Conservation (phyloP, 1,140 invertebrate genomes). For the Heliconius melpomene region DNA sequence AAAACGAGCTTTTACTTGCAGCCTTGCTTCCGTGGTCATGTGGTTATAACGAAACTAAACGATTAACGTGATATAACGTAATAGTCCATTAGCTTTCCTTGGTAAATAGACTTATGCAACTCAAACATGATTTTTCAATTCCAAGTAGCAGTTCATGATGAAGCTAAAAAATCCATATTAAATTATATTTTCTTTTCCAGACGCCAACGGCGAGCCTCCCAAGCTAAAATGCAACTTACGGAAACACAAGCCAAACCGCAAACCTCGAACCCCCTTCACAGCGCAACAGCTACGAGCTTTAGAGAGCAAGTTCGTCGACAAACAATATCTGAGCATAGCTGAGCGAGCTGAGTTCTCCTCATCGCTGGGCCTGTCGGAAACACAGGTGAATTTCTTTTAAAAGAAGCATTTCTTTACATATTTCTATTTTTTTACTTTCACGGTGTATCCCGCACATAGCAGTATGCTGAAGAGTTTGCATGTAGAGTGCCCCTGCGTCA, state of each 20-base stretch:
- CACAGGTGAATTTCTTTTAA: conserved; percentile 84
- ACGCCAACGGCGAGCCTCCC: conserved; percentile 86
- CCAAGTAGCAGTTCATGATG: not conserved
- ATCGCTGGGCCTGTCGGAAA: conserved; percentile 96
- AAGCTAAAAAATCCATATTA: not conserved
- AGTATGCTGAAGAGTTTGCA: too few relatives aligned
- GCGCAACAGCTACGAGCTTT: conserved; percentile 96
- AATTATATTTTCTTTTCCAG: conserved; percentile 62
- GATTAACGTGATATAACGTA: too few relatives aligned
- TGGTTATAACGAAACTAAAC: too few relatives aligned
- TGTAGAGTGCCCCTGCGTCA: too few relatives aligned
- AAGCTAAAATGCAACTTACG: conserved; percentile 96
- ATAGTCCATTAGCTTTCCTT: too few relatives aligned
- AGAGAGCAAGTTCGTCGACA: conserved; percentile 97
- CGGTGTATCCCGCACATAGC: too few relatives aligned
- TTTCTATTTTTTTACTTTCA: not conserved
- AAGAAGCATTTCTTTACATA: not conserved
- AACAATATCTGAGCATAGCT: conserved; percentile 97
- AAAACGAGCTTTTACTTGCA: too few relatives aligned
- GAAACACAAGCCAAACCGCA: conserved; percentile 97
- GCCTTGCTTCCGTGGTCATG: too few relatives aligned
- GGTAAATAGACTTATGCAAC: too few relatives aligned
- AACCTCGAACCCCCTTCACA: conserved; percentile 98
- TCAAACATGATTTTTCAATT: too few relatives aligned
- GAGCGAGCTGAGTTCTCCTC: conserved; percentile 98